Base-by-base conservation (phyloP, 2,888 invertebrate genomes). In the Parthenolecanium corni region DNA sequence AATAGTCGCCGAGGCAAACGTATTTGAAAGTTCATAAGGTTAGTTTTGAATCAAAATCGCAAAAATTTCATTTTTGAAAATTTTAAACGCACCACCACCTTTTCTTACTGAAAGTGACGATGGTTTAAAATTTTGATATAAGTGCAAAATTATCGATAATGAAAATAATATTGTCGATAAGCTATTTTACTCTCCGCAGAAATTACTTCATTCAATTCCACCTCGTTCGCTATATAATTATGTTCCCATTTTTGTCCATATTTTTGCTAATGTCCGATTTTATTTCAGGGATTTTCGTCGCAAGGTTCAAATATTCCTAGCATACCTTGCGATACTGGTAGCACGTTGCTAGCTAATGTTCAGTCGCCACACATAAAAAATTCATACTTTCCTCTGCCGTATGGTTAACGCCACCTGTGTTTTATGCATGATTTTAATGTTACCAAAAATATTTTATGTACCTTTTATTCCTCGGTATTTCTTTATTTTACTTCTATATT, bases 251-350 rank as follows among this genome's bases (percentile, higher is more conserved):
- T 16, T 18, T 36, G 40, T 16, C 11, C n/a, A 57, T 16, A 20
- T 36, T 47, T 31, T 53, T 46, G 12, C 6, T 52, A 40, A 11
- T 14, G 5, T 25, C n/a, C n/a, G 9, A 14, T 40, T 58, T 24
- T 61, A 47, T 67, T 66, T 3, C 65, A 71, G 69, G 71, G 71
- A 49, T 71, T 72, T 62, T 70, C 71, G n/a, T 68, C 69, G 18
- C 71, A 71, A 67, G 71, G 71, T 21, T 69, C 69, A 66, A 69
- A 70, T 53, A 71, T 72, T 62, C 70, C 69, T 16, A 71, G 70
- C 58, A 72, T 72, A 58, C 71, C 72, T 6, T 72, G 72, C 63
- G 70, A 71, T 42, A 71, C 71, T 18, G 71, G 71, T 6, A 68
- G 68, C 52, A 64, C 65, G 12, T 42, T 52, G 9, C 24, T 65